Evolutionary conservation across 2,797 vertebrate genomes (phyloP).

Genomic region (Myripristis jacobus): DNA sequence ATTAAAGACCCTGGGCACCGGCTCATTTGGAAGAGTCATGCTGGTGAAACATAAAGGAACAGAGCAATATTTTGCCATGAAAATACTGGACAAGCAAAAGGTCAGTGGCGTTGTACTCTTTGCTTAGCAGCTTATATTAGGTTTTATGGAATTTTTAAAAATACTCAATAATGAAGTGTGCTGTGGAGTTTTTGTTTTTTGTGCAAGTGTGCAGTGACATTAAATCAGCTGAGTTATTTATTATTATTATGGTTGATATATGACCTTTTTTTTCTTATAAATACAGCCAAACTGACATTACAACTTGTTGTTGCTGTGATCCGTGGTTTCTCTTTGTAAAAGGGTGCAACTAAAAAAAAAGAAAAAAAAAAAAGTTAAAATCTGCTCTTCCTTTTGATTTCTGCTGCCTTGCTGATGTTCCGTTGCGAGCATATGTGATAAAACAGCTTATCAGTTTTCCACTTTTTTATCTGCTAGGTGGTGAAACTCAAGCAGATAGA

Average conservation of each 20-base stretch:
- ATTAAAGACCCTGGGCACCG: constrained; percentile 97
- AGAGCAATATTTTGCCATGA: constrained; percentile 99
- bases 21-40: constrained; percentile 99
- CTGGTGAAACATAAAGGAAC: constrained; percentile 98
- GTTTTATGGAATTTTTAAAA: constrained; percentile 9
- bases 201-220: background rate
- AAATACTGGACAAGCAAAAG: constrained; percentile 99
- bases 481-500: constrained; percentile 99
- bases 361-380: constrained; percentile 7
- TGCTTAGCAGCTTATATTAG: background rate
- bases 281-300: constrained; percentile 10
- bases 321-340: constrained; percentile 10
- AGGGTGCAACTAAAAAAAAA: background rate
- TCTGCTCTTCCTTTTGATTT: constrained; percentile 22
- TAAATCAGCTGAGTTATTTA: background rate
- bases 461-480: constrained; percentile 85
- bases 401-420: background rate
- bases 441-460: constrained; percentile 55
- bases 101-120: constrained; percentile 75
- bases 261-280: constrained; percentile 2
- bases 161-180: background rate
- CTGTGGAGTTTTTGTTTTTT: background rate
- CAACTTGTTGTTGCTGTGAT: constrained; percentile 10
- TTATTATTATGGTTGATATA: background rate
- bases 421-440: constrained; percentile 28